These are phyloP conservation scores for Odontocolon sp. DNA, from an alignment of 2,888 invertebrate species.

Conservation along the genomic window DNA sequence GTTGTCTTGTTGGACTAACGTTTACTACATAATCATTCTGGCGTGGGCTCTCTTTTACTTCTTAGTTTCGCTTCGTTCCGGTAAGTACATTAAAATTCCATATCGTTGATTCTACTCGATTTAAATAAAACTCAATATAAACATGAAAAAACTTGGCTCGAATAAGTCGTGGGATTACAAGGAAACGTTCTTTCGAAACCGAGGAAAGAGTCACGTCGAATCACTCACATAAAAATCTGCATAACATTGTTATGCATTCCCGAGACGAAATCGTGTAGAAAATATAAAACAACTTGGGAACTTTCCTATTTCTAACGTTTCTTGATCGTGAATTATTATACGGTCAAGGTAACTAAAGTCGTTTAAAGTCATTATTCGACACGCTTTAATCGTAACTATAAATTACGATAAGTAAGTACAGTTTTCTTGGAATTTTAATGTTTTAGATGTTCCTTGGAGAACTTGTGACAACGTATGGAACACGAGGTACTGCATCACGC, in stretches of 20 bases:
- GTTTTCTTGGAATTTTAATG: neutral
- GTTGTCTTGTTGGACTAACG: constrained; percentile 99
- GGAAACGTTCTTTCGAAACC: neutral
- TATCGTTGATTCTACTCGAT: neutral
- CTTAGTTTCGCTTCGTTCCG: constrained; percentile 92
- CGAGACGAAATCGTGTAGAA: constrained; percentile 26
- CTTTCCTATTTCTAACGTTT: constrained; percentile 20
- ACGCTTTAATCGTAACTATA: too few relatives aligned
- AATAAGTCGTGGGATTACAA: neutral
- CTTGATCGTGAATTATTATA: neutral
- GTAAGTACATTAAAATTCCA: constrained; percentile 80
- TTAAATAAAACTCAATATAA: neutral
- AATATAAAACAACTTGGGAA: constrained; percentile 23
- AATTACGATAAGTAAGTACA: neutral
- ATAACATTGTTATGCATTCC: constrained; percentile 36
- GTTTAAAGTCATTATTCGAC: neutral
- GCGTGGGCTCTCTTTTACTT: constrained; percentile 99
- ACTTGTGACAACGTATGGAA: constrained; percentile 98
- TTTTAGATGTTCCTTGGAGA: constrained; percentile 94
- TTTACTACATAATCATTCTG: constrained; percentile 98
- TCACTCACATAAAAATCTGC: constrained; percentile 23
- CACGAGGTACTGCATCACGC: constrained; percentile 93
- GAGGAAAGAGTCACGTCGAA: constrained; percentile 1
- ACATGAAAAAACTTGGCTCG: neutral
- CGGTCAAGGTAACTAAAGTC: neutral